Conservation (phyloP, 2,888 invertebrate species). For the Polymixis lichenea region DNA sequence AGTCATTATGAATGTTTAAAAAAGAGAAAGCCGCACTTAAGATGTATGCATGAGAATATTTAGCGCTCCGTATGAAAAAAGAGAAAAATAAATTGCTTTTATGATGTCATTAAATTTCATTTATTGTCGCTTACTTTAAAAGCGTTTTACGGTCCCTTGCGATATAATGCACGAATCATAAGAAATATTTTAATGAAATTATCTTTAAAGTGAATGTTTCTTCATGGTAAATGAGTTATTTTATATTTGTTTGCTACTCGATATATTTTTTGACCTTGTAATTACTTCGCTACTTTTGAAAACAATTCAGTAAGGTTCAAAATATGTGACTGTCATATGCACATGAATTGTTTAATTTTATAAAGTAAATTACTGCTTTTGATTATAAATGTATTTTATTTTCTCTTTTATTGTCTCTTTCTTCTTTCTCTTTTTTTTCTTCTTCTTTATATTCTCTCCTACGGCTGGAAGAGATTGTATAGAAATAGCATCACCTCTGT, state of each 20-base stretch:
- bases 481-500: too few species aligned
- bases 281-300: neutral
- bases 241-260: neutral
- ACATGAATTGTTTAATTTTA: too few species aligned
- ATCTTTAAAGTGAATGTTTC: neutral
- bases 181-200: constrained; percentile 17
- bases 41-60: constrained; percentile 45
- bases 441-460: too few species aligned
- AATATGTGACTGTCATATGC: too few species aligned
- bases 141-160: constrained; percentile 32
- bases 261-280: too few species aligned
- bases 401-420: too few species aligned
- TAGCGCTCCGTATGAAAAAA: constrained; percentile 62
- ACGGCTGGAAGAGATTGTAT: too few species aligned
- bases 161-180: constrained; percentile 1
- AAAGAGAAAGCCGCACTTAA: constrained; percentile 31
- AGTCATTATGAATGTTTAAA: constrained; percentile 42
- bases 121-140: constrained; percentile 67
- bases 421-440: too few species aligned
- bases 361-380: too few species aligned
- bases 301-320: too few species aligned
- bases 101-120: constrained; percentile 75
- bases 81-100: constrained; percentile 74
- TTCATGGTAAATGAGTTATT: neutral
- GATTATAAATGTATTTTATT: too few species aligned